A percentile compares a stretch with the other conserved stretches of the same genome.
These are phyloP conservation scores for Pollenia griseotomentosa DNA, from an alignment of 2,888 invertebrate species.

Conservation along the genomic window DNA sequence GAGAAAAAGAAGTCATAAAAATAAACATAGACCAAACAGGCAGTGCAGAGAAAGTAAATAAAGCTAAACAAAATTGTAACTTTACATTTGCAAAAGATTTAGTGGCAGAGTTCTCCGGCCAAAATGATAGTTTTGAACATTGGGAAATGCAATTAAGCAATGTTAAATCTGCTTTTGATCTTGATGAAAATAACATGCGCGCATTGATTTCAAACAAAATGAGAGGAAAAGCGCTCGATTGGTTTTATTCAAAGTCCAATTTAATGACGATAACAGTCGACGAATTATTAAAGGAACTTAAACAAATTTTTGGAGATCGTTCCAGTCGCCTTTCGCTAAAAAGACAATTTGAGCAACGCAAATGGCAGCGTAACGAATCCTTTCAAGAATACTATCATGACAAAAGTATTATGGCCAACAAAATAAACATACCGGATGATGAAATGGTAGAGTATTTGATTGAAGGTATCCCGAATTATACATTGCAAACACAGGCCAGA, in stretches of 20 bases:
- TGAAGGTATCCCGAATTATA: slow-evolving; percentile 29
- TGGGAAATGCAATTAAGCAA: no score
- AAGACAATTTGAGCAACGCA: slow-evolving; percentile 60
- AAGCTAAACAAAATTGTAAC: not conserved
- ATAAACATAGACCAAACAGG: not conserved
- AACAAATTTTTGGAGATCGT: slow-evolving; percentile 25
- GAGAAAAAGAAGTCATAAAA: slow-evolving; percentile 10
- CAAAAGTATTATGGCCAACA: slow-evolving; percentile 59
- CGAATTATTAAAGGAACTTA: slow-evolving; percentile 25
- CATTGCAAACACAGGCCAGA: not conserved
- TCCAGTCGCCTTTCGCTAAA: slow-evolving; percentile 55
- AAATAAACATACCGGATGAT: slow-evolving; percentile 46
- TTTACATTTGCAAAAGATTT: slow-evolving; percentile 40
- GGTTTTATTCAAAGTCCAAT: slow-evolving; percentile 58
- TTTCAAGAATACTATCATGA: slow-evolving; percentile 63
- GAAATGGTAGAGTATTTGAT: no score
- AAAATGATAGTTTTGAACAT: slow-evolving; percentile 27
- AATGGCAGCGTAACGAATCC: slow-evolving; percentile 51
- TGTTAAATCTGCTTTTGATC: no score
- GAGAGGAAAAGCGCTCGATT: slow-evolving; percentile 56
- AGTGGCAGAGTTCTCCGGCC: slow-evolving; percentile 25
- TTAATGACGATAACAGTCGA: slow-evolving; percentile 25
- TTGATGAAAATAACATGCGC: slow-evolving; percentile 44
- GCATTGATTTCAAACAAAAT: slow-evolving; percentile 53
- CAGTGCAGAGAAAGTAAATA: not conserved